Evolutionary conservation across 2,113 vertebrate genomes (phyloP), one percentile per base, ranked within the genome.

Genomic region (Parus major): DNA sequence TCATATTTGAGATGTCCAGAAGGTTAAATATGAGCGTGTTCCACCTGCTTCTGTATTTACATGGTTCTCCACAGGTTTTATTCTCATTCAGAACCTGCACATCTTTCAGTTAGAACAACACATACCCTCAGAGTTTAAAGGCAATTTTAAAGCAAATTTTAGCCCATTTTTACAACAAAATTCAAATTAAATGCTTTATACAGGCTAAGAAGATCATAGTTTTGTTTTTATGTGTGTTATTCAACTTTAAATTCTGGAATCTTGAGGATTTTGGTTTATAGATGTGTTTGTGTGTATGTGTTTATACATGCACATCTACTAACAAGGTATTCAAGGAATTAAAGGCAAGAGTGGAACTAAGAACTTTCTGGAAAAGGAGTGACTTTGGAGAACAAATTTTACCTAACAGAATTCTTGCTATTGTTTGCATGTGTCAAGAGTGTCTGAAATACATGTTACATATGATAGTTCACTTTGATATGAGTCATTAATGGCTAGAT

Each of bases 271-370:
- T 49, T 41, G 9, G 5, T 47, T 66, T 90, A 18, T 57, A 24
- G 8, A 57, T 57, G 4, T 19, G 3, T n/a, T 29, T 39, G 2
- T 5, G 0, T 29, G 1, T 31, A 2, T 49, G 7, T 47, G 10
- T 23, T 17, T 36, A 3, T 60, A 12, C 44, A 12, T 28, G 9
- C 31, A 56, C 13, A 14, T 10, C 4, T 24, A 12, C 46, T 42
- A 63, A 27, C 1, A 5, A 72, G 9, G 3, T 11, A 55, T 64
- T 88, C 29, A 18, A 29, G 13, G 33, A 86, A 86, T 65, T 79
- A 42, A 86, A 88, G 44, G 6, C 14, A 35, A 70, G 8, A 33
- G 10, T 55, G 13, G 20, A 50, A 29, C 24, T 55, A 12, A 31
- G 12, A 80, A 25, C 80, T 88, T 35, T 71, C 21, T 64, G 24